Evolutionary conservation across 2,113 vertebrate genomes (phyloP).

Genomic region (Cranoglanis bouderius): DNA sequence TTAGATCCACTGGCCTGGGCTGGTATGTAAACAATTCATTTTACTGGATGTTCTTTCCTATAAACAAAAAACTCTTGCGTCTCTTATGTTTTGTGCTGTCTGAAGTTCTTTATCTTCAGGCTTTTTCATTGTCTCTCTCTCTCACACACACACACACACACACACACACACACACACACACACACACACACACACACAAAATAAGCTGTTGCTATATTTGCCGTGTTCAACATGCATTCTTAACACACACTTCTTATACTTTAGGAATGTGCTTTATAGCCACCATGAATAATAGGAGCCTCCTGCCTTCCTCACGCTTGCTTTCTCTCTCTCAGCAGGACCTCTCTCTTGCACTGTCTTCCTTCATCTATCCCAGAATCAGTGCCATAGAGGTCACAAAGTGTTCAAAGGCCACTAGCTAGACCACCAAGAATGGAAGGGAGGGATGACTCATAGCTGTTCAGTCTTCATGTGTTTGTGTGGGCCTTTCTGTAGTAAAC

Average conservation of each 20-base stretch:
- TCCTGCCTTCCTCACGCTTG: not conserved
- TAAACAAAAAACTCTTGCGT: not conserved
- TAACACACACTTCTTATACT: not conserved
- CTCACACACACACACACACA: too few relatives aligned
- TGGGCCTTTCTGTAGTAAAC: not conserved
- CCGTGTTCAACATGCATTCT: not conserved
- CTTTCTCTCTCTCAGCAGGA: not conserved
- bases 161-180: not conserved
- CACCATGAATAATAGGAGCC: not conserved
- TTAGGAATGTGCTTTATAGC: not conserved
- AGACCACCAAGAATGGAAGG: not conserved
- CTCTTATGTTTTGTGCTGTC: not conserved
- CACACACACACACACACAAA: not conserved
- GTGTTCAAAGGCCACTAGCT: constrained; percentile 17
- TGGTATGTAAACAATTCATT: constrained; percentile 26
- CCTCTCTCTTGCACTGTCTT: not conserved
- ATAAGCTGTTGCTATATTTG: not conserved
- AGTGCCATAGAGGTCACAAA: not conserved
- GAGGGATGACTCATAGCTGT: not conserved
- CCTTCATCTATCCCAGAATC: constrained; percentile 20
- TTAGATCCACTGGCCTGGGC: not conserved
- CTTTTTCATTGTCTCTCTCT: not conserved
- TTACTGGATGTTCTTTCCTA: not conserved
- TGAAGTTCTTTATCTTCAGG: not conserved
- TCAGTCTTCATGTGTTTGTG: not conserved